These are phyloP conservation scores for Acanthosepion pharaonis DNA, from an alignment of 2,888 invertebrate genomes.

Conservation along the genomic window DNA sequence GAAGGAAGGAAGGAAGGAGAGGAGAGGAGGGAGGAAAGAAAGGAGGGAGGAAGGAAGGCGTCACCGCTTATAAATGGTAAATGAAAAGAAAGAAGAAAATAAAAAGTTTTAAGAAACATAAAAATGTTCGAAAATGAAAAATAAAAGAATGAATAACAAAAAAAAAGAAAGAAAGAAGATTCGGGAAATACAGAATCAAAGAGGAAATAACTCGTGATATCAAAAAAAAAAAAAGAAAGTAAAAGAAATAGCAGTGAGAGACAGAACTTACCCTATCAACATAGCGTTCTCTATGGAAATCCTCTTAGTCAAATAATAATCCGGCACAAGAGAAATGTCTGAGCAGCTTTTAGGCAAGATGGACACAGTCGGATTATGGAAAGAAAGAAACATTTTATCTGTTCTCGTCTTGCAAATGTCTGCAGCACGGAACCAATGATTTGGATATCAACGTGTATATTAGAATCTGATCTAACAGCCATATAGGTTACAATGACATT, in stretches of 20 bases:
- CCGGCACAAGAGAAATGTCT: background rate
- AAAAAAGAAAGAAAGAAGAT: background rate
- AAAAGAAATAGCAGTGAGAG: background rate
- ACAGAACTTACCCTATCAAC: background rate
- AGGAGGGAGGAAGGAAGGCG: no score
- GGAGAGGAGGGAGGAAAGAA: no score
- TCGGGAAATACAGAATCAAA: no score
- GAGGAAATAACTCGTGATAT: background rate
- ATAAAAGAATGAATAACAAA: background rate
- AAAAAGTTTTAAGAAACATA: background rate
- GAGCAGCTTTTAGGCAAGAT: background rate
- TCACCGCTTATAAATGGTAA: no score
- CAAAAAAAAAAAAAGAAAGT: background rate
- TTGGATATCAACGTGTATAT: background rate
- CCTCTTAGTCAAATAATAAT: conserved; percentile 11
- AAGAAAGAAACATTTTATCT: background rate
- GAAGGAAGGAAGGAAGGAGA: no score
- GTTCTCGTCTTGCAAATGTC: background rate
- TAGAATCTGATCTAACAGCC: background rate
- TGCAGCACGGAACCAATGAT: background rate
- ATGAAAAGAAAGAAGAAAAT: background rate
- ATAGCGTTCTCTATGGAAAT: background rate
- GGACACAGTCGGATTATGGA: background rate
- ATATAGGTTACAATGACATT: no score
- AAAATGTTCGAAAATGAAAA: background rate